Evolutionary conservation across 2,888 invertebrate genomes (phyloP).

Genomic region (Drosophila limbata): DNA sequence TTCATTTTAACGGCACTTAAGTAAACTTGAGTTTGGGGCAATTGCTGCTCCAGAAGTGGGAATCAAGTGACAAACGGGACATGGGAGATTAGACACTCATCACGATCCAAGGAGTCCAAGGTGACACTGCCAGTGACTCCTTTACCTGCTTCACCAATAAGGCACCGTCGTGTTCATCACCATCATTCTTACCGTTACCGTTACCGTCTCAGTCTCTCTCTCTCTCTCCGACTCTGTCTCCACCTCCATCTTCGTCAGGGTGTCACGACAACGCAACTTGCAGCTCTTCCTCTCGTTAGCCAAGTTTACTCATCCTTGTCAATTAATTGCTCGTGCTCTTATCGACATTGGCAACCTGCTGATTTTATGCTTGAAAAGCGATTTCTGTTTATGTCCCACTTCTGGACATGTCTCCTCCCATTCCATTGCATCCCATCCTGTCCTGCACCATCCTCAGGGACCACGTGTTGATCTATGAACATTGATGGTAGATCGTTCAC

Average conservation of each 20-base stretch:
- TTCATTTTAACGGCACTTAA: constrained; percentile 63
- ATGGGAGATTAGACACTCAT: constrained; percentile 62
- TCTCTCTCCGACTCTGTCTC: constrained; percentile 4
- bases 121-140: constrained; percentile 27
- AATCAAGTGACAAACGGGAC: constrained; percentile 51
- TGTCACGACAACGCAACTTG: constrained; percentile 53
- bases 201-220: constrained; percentile 28
- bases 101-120: constrained; percentile 52
- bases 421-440: background rate
- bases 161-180: constrained; percentile 69
- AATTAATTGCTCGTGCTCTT: constrained; percentile 66
- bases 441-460: constrained; percentile 33
- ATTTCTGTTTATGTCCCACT: constrained; percentile 35
- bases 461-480: constrained; percentile 38
- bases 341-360: constrained; percentile 54
- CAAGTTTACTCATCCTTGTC: constrained; percentile 40
- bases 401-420: constrained; percentile 6
- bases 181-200: constrained; percentile 40
- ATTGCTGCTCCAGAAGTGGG: constrained; percentile 39
- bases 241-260: constrained; percentile 26
- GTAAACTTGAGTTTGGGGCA: constrained; percentile 9
- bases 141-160: constrained; percentile 54
- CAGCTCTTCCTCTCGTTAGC: constrained; percentile 14
- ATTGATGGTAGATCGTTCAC: constrained; percentile 41
- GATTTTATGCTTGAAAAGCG: constrained; percentile 36